phyloP scores from a whole-genome alignment of 1,140 invertebrate species.

The Drosophila lini region DNA sequence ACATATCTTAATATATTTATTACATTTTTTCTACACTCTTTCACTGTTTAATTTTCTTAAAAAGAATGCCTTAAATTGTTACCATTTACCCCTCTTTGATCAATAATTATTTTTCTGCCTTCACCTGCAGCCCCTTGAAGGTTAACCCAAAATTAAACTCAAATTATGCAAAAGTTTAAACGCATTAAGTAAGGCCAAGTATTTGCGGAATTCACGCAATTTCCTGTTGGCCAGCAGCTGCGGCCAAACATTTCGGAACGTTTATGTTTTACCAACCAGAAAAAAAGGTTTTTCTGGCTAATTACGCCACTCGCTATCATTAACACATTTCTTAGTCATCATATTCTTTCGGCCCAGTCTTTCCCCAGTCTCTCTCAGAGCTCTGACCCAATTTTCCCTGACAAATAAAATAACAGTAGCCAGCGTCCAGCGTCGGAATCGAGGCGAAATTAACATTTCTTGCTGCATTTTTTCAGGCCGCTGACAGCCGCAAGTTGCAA shows the following conservation, averaged over 20 bases:
- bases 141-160: slow-evolving; percentile 20
- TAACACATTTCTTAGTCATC: slow-evolving; percentile 75
- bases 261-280: slow-evolving; percentile 42
- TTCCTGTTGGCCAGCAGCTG: slow-evolving; percentile 48
- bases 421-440: slow-evolving; percentile 20
- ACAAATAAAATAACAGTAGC: slow-evolving; percentile 54
- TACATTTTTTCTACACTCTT: neutral
- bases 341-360: slow-evolving; percentile 46
- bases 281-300: slow-evolving; percentile 49
- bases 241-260: slow-evolving; percentile 34
- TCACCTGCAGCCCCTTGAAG: slow-evolving; percentile 12
- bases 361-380: slow-evolving; percentile 2
- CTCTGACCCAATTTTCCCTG: slow-evolving; percentile 59
- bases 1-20: no score
- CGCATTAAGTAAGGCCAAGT: slow-evolving; percentile 14
- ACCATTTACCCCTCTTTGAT: neutral
- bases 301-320: slow-evolving; percentile 69
- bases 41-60: neutral
- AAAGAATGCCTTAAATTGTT: neutral
- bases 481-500: slow-evolving; percentile 45
- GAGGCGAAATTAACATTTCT: slow-evolving; percentile 47
- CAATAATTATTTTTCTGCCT: slow-evolving; percentile 1
- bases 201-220: slow-evolving; percentile 54
- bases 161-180: slow-evolving; percentile 32
- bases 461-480: slow-evolving; percentile 23